A percentile compares a stretch with the other conserved stretches of the same genome.
Conservation (phyloP, 2,888 invertebrate species). For the Tupiocoris notatus region DNA sequence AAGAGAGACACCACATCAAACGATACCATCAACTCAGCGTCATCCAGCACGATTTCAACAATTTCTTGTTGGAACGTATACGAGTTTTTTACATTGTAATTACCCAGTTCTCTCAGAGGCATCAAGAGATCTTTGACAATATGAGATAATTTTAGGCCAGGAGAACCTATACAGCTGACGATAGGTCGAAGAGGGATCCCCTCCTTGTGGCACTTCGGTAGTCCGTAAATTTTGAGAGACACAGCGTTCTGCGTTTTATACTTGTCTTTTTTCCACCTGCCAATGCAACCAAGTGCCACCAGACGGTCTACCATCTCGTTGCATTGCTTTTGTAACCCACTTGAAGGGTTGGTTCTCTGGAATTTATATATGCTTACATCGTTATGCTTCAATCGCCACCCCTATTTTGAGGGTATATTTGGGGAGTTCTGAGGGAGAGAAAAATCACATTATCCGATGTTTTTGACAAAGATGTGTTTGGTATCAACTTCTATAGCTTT, state of each 20-base stretch:
- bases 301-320: slow-evolving; percentile 8
- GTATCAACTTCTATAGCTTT: too few relatives aligned
- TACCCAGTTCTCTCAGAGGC: too few relatives aligned
- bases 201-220: slow-evolving; percentile 21
- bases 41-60: background rate
- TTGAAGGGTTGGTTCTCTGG: background rate
- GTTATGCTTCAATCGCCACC: too few relatives aligned
- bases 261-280: background rate
- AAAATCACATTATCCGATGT: too few relatives aligned
- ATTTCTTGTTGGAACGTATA: background rate
- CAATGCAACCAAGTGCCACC: background rate
- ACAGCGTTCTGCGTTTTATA: slow-evolving; percentile 10
- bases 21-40: background rate
- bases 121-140: background rate
- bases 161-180: slow-evolving; percentile 13
- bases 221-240: slow-evolving; percentile 21
- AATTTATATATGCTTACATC: too few relatives aligned
- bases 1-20: too few relatives aligned
- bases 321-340: background rate
- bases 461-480: too few relatives aligned
- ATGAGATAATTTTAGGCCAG: background rate
- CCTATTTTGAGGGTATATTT: too few relatives aligned
- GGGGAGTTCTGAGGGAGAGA: too few relatives aligned
- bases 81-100: background rate
- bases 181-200: slow-evolving; percentile 8